Evolutionary conservation across 2,113 vertebrate species (phyloP).

Genomic region (Scytalopus superciliaris): DNA sequence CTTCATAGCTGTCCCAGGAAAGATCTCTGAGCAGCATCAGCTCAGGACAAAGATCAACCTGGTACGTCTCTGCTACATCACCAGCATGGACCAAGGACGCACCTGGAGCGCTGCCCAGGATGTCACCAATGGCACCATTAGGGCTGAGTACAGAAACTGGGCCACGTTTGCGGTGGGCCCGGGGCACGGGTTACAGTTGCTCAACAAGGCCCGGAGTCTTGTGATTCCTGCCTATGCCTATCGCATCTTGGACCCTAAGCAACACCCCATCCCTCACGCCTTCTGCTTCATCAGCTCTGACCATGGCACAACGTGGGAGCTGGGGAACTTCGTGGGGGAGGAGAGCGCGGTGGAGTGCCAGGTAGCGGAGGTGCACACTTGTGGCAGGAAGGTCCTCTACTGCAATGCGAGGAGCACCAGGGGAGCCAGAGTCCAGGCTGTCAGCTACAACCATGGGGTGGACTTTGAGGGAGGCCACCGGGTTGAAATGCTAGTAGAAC

Average conservation of each 20-base stretch:
- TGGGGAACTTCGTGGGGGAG: constrained; percentile 64
- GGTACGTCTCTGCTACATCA: constrained; percentile 83
- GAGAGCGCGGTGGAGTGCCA: constrained; percentile 79
- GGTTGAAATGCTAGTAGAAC: constrained; percentile 78
- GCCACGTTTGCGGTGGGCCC: constrained; percentile 90
- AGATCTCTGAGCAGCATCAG: constrained; percentile 83
- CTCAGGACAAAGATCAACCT: constrained; percentile 81
- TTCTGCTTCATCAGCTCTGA: constrained; percentile 86
- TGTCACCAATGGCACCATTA: constrained; percentile 76
- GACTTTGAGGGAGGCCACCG: constrained; percentile 70
- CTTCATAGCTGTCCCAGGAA: constrained; percentile 84
- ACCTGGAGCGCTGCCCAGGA: constrained; percentile 82
- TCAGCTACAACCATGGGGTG: constrained; percentile 76
- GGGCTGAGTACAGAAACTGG: constrained; percentile 72
- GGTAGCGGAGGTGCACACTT: constrained; percentile 78
- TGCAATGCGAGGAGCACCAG: constrained; percentile 81
- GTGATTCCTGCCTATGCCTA: constrained; percentile 89
- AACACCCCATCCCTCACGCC: constrained; percentile 54
- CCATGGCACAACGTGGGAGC: constrained; percentile 76
- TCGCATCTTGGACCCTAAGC: not conserved
- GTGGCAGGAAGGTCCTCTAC: constrained; percentile 74
- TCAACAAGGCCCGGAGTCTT: constrained; percentile 60
- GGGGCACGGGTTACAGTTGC: constrained; percentile 86
- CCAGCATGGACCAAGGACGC: constrained; percentile 78
- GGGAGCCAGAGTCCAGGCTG: constrained; percentile 80